These are phyloP conservation scores for Trichonephila clavipes DNA, from an alignment of 1,140 invertebrate species.

Conservation along the genomic window DNA sequence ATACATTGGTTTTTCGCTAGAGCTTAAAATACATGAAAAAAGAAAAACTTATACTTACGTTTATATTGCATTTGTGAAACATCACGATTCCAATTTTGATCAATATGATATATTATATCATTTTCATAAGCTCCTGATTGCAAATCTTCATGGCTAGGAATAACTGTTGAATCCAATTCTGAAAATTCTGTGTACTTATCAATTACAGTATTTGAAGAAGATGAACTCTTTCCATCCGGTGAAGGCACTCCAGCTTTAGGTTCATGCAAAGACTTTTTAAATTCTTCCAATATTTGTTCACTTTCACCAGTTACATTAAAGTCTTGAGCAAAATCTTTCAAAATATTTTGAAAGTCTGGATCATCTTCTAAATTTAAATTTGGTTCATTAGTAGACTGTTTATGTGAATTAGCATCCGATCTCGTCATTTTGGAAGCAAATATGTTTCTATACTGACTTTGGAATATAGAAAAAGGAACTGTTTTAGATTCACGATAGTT, in stretches of 20 bases:
- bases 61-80: background rate
- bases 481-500: background rate
- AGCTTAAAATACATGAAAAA: too few relatives aligned
- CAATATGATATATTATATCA: conserved; percentile 23
- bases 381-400: conserved; percentile 10
- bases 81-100: conserved; percentile 21
- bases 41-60: background rate
- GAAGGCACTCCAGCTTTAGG: conserved; percentile 9
- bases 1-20: too few relatives aligned
- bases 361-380: conserved; percentile 37
- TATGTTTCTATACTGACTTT: background rate
- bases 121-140: background rate
- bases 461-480: background rate
- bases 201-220: background rate
- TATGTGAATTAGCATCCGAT: background rate
- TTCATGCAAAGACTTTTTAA: conserved; percentile 44
- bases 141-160: conserved; percentile 68
- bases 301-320: conserved; percentile 59
- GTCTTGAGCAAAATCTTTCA: conserved; percentile 62
- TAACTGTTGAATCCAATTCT: conserved; percentile 53
- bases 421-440: background rate
- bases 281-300: conserved; percentile 57
- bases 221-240: background rate
- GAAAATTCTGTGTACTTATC: conserved; percentile 57
- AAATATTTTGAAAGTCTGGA: conserved; percentile 66